phyloP scores from a whole-genome alignment of 2,113 vertebrate genomes.

The Pelvicachromis taeniatus region DNA sequence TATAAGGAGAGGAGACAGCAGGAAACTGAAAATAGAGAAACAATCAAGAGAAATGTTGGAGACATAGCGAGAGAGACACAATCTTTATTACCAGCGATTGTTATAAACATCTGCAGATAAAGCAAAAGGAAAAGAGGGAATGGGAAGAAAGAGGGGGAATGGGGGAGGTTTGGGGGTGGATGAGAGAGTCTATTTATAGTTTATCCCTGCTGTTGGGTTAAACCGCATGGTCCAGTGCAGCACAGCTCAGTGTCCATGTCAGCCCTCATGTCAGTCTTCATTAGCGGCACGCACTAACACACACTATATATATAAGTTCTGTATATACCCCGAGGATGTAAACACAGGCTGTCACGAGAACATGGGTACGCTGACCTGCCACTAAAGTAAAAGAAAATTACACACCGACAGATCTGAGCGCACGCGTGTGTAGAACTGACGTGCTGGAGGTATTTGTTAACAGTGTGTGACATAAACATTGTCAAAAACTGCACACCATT shows the following conservation, averaged over 20 bases:
- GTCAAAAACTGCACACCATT: background rate
- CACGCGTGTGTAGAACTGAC: background rate
- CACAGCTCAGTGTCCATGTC: conserved; percentile 60
- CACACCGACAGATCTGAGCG: background rate
- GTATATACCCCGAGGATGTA: background rate
- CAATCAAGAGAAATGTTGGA: background rate
- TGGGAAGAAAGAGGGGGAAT: background rate
- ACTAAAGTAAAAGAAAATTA: conserved; percentile 11
- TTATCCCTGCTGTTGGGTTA: conserved; percentile 62
- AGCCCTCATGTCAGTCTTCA: conserved; percentile 39
- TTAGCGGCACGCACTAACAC: conserved; percentile 17
- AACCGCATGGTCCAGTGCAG: conserved; percentile 39
- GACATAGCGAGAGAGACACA: background rate
- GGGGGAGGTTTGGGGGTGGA: conserved; percentile 5
- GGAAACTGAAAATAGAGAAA: background rate
- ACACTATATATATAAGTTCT: background rate
- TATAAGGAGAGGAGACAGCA: background rate
- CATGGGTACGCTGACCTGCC: conserved; percentile 13
- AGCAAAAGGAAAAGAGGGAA: conserved; percentile 16
- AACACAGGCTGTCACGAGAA: conserved; percentile 4
- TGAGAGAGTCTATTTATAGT: conserved; percentile 66
- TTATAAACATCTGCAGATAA: conserved; percentile 26
- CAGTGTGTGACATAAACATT: background rate
- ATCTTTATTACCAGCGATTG: background rate
- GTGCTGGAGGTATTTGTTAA: background rate